phyloP scores from a whole-genome alignment of 2,888 invertebrate genomes.

The Oligia strigilis region DNA sequence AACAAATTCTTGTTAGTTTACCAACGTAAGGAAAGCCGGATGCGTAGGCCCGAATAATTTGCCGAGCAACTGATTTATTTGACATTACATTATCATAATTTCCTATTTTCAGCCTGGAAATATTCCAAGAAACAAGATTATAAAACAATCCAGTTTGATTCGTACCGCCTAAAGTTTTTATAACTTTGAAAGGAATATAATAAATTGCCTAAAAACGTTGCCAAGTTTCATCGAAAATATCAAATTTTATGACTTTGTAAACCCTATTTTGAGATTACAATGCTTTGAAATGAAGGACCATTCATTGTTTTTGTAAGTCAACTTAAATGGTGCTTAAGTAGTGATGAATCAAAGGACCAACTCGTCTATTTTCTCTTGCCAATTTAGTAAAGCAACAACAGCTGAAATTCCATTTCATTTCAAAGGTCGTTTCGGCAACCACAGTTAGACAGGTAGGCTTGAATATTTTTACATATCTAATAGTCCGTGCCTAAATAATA shows the following conservation, averaged over 20 bases:
- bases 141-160: slow-evolving; percentile 39
- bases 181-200: slow-evolving; percentile 35
- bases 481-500: not conserved
- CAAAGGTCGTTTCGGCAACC: not conserved
- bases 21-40: slow-evolving; percentile 1
- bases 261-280: slow-evolving; percentile 24
- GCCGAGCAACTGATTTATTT: slow-evolving; percentile 33
- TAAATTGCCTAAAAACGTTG: slow-evolving; percentile 39
- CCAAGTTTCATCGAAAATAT: slow-evolving; percentile 20
- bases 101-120: slow-evolving; percentile 28
- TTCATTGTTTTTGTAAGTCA: slow-evolving; percentile 10
- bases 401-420: not conserved
- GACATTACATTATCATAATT: slow-evolving; percentile 40
- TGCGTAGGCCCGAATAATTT: slow-evolving; percentile 22
- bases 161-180: slow-evolving; percentile 29
- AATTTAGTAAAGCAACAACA: not conserved
- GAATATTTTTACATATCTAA: not conserved
- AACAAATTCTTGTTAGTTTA: slow-evolving; percentile 6
- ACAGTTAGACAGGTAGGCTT: not conserved
- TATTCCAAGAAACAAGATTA: slow-evolving; percentile 40
- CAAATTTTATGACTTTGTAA: slow-evolving; percentile 24
- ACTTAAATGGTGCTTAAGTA: not conserved
- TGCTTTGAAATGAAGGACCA: not conserved
- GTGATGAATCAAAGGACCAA: not conserved
- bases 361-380: not conserved